Percentiles rank a stretch among this genome's conserved stretches.
Evolutionary conservation across 2,113 vertebrate genomes (phyloP).

Genomic region (Petaurus breviceps): DNA sequence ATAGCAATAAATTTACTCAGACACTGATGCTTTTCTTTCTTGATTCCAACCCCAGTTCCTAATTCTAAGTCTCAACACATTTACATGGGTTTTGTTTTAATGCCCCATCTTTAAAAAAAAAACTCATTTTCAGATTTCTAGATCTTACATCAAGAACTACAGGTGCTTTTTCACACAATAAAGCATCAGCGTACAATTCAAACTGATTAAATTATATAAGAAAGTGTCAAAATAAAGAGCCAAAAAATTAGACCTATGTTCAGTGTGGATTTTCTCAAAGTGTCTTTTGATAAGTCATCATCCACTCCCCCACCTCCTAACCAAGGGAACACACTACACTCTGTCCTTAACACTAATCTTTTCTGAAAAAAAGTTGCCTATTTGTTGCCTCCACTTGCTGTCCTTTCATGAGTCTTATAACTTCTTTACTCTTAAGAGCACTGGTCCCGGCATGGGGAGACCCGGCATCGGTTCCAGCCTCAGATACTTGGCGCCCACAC

Average conservation of each 20-base stretch:
- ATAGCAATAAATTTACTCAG: background rate
- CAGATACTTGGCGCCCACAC: too few relatives aligned
- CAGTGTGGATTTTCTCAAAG: background rate
- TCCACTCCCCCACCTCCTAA: too few relatives aligned
- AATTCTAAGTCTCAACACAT: background rate
- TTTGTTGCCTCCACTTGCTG: background rate
- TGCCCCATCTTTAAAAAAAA: background rate
- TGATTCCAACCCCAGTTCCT: background rate
- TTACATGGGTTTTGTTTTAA: background rate
- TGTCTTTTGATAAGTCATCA: background rate
- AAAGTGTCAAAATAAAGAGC: background rate
- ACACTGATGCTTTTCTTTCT: background rate
- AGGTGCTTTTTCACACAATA: background rate
- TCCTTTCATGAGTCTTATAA: background rate
- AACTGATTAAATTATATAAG: background rate
- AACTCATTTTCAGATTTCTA: background rate
- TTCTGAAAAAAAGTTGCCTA: background rate
- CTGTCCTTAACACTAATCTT: background rate
- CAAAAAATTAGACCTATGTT: background rate
- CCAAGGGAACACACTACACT: too few relatives aligned
- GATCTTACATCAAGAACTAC: background rate
- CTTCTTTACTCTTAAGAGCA: background rate
- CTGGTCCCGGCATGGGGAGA: too few relatives aligned
- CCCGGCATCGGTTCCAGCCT: too few relatives aligned
- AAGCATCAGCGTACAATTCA: background rate